Evolutionary conservation across 2,888 invertebrate genomes (phyloP), one percentile per base, ranked within the genome.

Genomic region (Sipha maydis): DNA sequence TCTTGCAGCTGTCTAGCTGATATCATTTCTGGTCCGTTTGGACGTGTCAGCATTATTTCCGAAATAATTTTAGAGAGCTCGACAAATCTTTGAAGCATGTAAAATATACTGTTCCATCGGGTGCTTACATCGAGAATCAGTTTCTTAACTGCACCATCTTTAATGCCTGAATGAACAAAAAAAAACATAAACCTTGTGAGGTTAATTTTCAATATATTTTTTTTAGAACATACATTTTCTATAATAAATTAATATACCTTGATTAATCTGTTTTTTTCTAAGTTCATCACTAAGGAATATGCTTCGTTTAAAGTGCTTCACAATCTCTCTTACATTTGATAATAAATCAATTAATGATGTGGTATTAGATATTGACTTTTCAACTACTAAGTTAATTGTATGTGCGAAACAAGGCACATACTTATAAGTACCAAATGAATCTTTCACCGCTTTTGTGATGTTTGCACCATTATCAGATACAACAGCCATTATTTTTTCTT

Each of bases 401-500:
- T 91, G 91, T 11, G 91, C 91, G 90, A 91, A 91, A 89, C 91
- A 91, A 69, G 91, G 90, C 28, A 91, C 90, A 89, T 91, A 91
- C 90, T 90, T 91, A 90, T 89, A 89, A 89, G 90, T 90, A 11
- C 91, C 91, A 90, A 91, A 91, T 25, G 90, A 90, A 31, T 91
- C 78, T 69, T 91, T 90, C 9, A 91, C 91, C 77, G 91, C 91
- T 89, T 91, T 91, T 25, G 90, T 89, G 90, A 90, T 91, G 90
- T 90, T 90, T 56, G 90, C 90, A 77, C 85, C 90, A 90, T 90
- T 90, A 80, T 90, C 90, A 41, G 90, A 90, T 34, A 90, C 90
- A 88, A 91, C 90, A 79, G 90, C 90, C 79, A 89, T 85, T 54
- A 91, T 90, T 89, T 91, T 91, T 77, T 90, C 88, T 77, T 41